phyloP scores from a whole-genome alignment of 1,140 invertebrate genomes.

The Tetragnatha versicolor region DNA sequence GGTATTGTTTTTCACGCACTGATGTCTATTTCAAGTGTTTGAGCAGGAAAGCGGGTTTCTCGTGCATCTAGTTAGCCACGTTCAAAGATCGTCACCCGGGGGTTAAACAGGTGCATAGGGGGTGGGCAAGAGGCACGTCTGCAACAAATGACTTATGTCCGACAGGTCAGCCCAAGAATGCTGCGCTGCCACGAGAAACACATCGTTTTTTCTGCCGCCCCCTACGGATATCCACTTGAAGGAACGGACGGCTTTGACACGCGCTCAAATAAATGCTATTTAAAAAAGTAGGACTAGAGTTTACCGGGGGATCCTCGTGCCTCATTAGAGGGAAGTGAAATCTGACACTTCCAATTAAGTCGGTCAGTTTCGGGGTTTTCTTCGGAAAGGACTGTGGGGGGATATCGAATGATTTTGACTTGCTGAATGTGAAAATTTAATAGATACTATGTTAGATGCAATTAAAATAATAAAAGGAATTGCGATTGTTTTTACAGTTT shows the following conservation, averaged over 20 bases:
- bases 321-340: too few species aligned
- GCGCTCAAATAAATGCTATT: constrained; percentile 17
- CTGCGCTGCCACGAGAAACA: constrained; percentile 1
- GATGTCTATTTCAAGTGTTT: constrained; percentile 10
- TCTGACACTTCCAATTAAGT: too few species aligned
- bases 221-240: background rate
- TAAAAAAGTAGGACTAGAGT: too few species aligned
- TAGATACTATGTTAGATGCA: too few species aligned
- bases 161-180: constrained; percentile 1
- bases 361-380: too few species aligned
- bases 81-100: constrained; percentile 19
- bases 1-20: too few species aligned
- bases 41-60: background rate
- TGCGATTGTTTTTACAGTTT: too few species aligned
- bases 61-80: constrained; percentile 4
- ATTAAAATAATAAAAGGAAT: too few species aligned
- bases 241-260: constrained; percentile 13
- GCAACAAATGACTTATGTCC: constrained; percentile 15
- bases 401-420: too few species aligned
- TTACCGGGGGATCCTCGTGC: too few species aligned
- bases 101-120: constrained; percentile 12
- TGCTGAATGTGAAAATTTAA: too few species aligned
- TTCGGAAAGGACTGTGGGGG: too few species aligned
- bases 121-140: constrained; percentile 12
- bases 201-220: background rate